Evolutionary conservation across 2,797 vertebrate genomes (phyloP).

Genomic region (Anguilla obscura): DNA sequence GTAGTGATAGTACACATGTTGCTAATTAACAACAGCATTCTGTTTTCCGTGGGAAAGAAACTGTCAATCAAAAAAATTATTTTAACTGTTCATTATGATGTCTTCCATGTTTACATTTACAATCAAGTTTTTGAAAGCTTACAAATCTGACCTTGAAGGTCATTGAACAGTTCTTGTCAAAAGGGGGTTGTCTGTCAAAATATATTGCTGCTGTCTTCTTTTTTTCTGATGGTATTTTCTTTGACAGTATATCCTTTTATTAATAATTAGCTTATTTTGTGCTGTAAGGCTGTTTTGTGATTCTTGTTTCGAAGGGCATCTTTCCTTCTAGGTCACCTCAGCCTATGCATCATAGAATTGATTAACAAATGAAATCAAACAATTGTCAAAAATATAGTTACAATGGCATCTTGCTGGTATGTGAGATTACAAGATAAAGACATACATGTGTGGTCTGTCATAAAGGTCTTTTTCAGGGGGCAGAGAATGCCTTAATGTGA

Average conservation of each 20-base stretch:
- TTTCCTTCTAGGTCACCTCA: not conserved
- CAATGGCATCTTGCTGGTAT: not conserved
- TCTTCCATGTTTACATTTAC: not conserved
- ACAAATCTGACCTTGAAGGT: not conserved
- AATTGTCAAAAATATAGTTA: not conserved
- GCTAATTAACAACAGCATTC: not conserved
- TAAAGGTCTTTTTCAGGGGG: not conserved
- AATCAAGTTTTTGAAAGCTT: not conserved
- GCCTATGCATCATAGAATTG: not conserved
- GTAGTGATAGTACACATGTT: no score
- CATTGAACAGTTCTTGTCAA: not conserved
- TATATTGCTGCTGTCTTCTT: not conserved
- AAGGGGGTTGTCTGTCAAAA: not conserved
- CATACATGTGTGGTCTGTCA: not conserved
- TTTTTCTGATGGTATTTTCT: no score
- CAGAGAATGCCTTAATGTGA: not conserved
- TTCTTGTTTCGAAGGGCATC: not conserved
- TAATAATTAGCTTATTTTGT: not conserved
- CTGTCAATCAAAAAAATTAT: not conserved
- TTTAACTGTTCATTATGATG: not conserved
- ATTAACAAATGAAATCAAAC: not conserved
- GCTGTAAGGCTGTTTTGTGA: not conserved
- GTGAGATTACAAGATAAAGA: not conserved
- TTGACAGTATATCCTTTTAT: no score
- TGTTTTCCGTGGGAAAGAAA: not conserved